Base-by-base conservation (phyloP, 2,888 invertebrate genomes). In the Papilio demoleus region DNA sequence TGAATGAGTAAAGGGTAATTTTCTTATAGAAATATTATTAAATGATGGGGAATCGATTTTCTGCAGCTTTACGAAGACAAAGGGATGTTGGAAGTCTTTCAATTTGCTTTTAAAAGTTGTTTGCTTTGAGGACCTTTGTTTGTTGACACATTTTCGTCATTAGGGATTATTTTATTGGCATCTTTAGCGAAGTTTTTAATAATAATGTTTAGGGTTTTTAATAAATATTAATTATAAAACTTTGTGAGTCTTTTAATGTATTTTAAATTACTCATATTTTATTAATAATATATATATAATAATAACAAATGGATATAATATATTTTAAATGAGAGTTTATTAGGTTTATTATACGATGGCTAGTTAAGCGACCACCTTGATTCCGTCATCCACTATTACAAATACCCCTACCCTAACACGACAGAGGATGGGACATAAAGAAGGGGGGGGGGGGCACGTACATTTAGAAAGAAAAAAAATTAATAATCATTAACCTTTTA, bases 11-110 rank as follows among this genome's bases (percentile, higher is more conserved):
- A 78, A 75, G 81, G 83, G 83, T 82, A 81, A 85, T 85, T 83
- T 81, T 84, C 86, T 84, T 82, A 85, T 82, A 81, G 86, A 84
- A 89, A 87, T 87, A 88, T 86, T 87, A 88, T 88, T 84, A 82
- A 86, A 85, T 83, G 86, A 82, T 79, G 77, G 79, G 75, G 79
- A 79, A 87, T 90, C 86, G 89, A 88, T 90, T 83, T 81, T 79
- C 72, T 75, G 70, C 79, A 79, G 79, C 79, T 74, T 72, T 70
- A 47, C 34, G 70, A 63, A 79, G 78, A 85, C 82, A 88, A 87
- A 86, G 80, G 78, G 76, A 73, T 75, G 72, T 77, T 75, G 71
- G 72, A 67, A 72, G 76, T 77, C 76, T 77, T 76, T 80, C 78
- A 81, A 82, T 85, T 83, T 79, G 78, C 82, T 81, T 81, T 81